A percentile compares a stretch with the other conserved stretches of the same genome.
phyloP scores from a whole-genome alignment of 2,797 vertebrate species.

The Pagetopsis macropterus region DNA sequence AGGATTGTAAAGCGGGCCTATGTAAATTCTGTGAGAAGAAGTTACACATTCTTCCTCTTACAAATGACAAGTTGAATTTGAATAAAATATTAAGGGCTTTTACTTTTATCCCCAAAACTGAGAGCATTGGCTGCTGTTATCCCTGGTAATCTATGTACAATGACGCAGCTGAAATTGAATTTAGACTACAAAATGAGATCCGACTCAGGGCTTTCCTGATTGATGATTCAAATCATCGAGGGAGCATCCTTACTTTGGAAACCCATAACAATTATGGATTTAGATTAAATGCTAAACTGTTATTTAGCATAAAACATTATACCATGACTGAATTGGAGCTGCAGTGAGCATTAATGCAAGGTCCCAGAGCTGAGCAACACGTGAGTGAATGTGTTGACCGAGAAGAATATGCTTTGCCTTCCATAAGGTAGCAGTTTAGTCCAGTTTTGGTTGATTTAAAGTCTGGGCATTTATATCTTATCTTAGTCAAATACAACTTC shows the following conservation, averaged over 20 bases:
- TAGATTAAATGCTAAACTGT: background rate
- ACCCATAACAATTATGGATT: background rate
- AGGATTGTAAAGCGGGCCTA: background rate
- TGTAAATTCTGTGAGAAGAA: background rate
- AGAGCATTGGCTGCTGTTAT: background rate
- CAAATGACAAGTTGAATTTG: background rate
- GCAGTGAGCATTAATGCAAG: background rate
- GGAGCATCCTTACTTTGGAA: too few species aligned
- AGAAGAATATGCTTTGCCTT: background rate
- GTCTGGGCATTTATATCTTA: too few species aligned
- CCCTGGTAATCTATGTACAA: background rate
- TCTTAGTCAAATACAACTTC: too few species aligned
- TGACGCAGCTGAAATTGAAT: too few species aligned
- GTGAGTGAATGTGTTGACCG: background rate
- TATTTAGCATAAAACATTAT: background rate
- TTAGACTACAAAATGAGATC: background rate
- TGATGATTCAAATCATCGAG: background rate
- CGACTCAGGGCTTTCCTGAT: background rate
- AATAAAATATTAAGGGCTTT: background rate
- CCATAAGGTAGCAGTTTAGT: too few species aligned
- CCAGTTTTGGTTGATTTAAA: too few species aligned
- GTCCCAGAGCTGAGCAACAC: background rate
- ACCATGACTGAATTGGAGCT: background rate
- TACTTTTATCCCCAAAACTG: background rate
- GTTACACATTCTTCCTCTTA: background rate